A percentile compares a stretch with the other conserved stretches of the same genome.
phyloP scores from a whole-genome alignment of 2,113 vertebrate genomes.

The Oncorhynchus tshawytscha region DNA sequence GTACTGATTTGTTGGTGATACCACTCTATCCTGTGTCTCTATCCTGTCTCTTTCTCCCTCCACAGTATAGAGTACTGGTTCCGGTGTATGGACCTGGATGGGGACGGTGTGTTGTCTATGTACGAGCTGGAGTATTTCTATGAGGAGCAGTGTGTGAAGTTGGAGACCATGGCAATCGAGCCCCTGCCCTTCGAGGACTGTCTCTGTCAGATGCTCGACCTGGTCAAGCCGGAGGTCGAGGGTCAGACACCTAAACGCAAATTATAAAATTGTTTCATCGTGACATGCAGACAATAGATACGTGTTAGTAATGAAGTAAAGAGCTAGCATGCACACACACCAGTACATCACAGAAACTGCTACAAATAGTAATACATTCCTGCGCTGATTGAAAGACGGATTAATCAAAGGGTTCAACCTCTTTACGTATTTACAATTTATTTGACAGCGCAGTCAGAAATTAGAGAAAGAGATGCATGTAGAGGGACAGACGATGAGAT shows the following conservation, averaged over 20 bases:
- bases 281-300: background rate
- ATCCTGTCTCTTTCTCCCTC: background rate
- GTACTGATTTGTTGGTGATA: background rate
- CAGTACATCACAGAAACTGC: too few relatives aligned
- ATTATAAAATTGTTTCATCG: background rate
- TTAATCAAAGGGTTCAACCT: too few relatives aligned
- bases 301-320: too few relatives aligned
- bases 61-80: constrained; percentile 97
- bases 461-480: too few relatives aligned
- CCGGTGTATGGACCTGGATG: constrained; percentile 96
- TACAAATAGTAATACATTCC: too few relatives aligned
- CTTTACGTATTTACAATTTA: too few relatives aligned
- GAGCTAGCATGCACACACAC: too few relatives aligned
- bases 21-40: background rate
- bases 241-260: constrained; percentile 63
- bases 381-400: too few relatives aligned
- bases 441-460: too few relatives aligned
- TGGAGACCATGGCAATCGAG: constrained; percentile 89
- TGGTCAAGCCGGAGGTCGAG: constrained; percentile 84
- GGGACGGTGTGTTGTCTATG: constrained; percentile 90
- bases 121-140: constrained; percentile 95
- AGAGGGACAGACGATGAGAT: too few relatives aligned
- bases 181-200: constrained; percentile 93
- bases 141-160: constrained; percentile 89
- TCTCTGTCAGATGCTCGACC: constrained; percentile 95